Base-by-base conservation (phyloP, 2,888 invertebrate genomes). In the Steinernema hermaphroditum region DNA sequence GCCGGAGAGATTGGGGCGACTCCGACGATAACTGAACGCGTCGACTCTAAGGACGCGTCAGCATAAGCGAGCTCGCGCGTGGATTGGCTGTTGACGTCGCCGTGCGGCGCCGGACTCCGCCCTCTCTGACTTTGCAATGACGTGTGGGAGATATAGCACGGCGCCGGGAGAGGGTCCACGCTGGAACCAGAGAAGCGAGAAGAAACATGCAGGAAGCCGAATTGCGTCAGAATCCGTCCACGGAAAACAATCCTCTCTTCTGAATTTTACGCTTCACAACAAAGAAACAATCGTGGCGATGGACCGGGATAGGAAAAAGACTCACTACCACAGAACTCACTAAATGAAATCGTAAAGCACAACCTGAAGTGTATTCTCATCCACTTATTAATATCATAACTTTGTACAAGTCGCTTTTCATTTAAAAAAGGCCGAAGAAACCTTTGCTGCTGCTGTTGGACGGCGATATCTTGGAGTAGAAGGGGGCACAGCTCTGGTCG, bases 401-500 rank as follows among this genome's bases (percentile, higher is more conserved):
- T 54, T 54, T 54, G 54, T 54, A 54, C 54, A 54, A 46, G 16
- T n/a, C 27, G 54, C 27, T 6, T 12, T 54, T n/a, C n/a, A 14
- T 2, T 54, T 24, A 54, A 24, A 54, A 27, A 54, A 54, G 24
- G 24, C 54, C 54, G 54, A 54, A 54, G 27, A 54, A 54, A 22
- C 54, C 54, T 27, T 54, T 54, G 27, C 27, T 54, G 16, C 54
- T 54, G 54, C 54, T 54, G 54, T 54, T 54, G 2, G 54, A 54
- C 9, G 54, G 54, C 54, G 54, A 54, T 8, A 54, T 54, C 27
- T 54, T 54, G 12, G 54, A 22, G 27, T 22, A 2, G 22, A 8
- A 54, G 6, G 54, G 54, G 4, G 12, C 2, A 54, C 54, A 54
- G 27, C 54, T 54, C 27, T 54, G 54, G 24, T 74, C 69, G 68